Conservation (phyloP, 2,888 invertebrate genomes). For the Biston betularia region DNA sequence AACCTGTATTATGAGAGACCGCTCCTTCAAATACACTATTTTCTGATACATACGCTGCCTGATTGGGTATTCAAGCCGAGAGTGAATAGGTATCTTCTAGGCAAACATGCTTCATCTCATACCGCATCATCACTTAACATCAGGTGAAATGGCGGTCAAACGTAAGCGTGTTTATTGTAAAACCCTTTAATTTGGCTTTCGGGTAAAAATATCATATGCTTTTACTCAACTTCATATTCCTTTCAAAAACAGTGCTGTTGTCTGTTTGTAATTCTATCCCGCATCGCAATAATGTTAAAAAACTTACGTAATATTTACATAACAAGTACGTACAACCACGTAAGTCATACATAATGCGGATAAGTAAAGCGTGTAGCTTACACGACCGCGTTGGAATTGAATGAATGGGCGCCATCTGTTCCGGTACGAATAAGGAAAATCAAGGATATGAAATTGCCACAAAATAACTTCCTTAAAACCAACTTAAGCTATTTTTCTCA, state of each 20-base stretch:
- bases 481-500: constrained; percentile 26
- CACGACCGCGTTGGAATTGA: constrained; percentile 25
- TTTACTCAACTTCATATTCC: background rate
- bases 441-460: constrained; percentile 24
- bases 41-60: too few species aligned
- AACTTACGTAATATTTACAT: constrained; percentile 20
- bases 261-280: constrained; percentile 15
- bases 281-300: constrained; percentile 12
- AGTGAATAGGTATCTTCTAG: too few species aligned
- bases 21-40: too few species aligned
- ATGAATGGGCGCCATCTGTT: constrained; percentile 37
- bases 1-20: too few species aligned
- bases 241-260: background rate
- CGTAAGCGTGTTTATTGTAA: too few species aligned
- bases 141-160: too few species aligned
- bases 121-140: too few species aligned
- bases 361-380: constrained; percentile 26
- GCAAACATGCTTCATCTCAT: too few species aligned
- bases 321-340: constrained; percentile 19
- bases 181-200: background rate
- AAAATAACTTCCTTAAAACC: constrained; percentile 34
- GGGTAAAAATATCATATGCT: background rate
- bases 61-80: too few species aligned
- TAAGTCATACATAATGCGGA: constrained; percentile 30
- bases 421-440: constrained; percentile 36